phyloP scores from a whole-genome alignment of 2,888 invertebrate species.

The Craniophora ligustri region DNA sequence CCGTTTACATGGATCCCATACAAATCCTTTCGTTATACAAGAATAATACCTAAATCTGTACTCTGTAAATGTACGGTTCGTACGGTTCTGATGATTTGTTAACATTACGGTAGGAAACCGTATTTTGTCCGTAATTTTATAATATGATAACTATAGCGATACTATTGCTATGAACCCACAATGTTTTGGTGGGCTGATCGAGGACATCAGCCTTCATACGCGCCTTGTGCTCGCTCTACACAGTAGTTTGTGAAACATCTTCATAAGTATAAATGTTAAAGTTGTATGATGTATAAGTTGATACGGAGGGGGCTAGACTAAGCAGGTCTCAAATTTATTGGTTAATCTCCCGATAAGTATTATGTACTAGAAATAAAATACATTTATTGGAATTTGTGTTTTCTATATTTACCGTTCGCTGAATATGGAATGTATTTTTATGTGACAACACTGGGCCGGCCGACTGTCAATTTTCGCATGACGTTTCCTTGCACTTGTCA shows the following conservation, averaged over 20 bases:
- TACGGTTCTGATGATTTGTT: too few relatives aligned
- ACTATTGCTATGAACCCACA: too few relatives aligned
- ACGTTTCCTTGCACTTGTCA: slow-evolving; percentile 27
- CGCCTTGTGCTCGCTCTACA: background rate
- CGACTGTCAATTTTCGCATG: slow-evolving; percentile 32
- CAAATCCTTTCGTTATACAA: too few relatives aligned
- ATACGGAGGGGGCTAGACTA: slow-evolving; percentile 48
- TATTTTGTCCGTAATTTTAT: too few relatives aligned
- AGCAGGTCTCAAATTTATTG: slow-evolving; percentile 52
- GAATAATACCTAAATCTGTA: too few relatives aligned
- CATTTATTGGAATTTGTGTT: slow-evolving; percentile 74
- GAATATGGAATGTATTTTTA: slow-evolving; percentile 6
- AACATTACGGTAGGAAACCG: too few relatives aligned
- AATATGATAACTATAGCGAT: too few relatives aligned
- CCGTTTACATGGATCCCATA: too few relatives aligned
- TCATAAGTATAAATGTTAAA: slow-evolving; percentile 41
- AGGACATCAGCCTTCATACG: too few relatives aligned
- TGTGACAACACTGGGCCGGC: slow-evolving; percentile 34
- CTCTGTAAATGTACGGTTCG: too few relatives aligned
- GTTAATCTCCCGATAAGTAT: slow-evolving; percentile 75
- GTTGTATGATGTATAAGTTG: slow-evolving; percentile 47
- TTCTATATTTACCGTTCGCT: slow-evolving; percentile 37
- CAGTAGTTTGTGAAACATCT: slow-evolving; percentile 1
- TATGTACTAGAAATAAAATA: slow-evolving; percentile 78
- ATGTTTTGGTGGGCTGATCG: too few relatives aligned